Evolutionary conservation across 2,113 vertebrate genomes (phyloP), one percentile per base, ranked within the genome.

Genomic region (Sigmodon hispidus): DNA sequence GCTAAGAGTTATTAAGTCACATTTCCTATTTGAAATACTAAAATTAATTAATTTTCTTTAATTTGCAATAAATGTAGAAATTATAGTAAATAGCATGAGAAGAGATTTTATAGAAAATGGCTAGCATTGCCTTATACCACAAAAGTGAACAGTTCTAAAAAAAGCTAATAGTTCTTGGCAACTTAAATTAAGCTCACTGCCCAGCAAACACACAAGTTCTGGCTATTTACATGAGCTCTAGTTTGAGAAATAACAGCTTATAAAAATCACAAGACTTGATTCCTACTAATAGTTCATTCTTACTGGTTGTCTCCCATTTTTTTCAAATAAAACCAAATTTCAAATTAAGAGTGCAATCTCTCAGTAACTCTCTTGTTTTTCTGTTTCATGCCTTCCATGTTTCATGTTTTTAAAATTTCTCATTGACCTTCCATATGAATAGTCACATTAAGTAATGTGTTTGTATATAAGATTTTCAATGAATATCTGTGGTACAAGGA

Each of bases 121-220:
- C 89, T 50, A 55, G 34, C 61, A 59, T 5, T 87, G 17, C 4
- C 48, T 67, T 86, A 61, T 22, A 57, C 52, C 92, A 52, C 22
- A 88, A 91, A 76, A 91, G 50, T 81, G 76, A 86, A 50, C 29
- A 69, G 67, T 50, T 94, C 55, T 84, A 40, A 77, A 87, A 92
- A 85, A 95, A 94, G n/a, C 81, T 85, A 22, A 76, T 3, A 75
- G 80, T 90, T 90, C 85, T 85, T 96, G 95, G 52, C 65, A 94
- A 65, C 40, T 31, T 3, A 48, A 87, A 19, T 95, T 81, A 57
- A 86, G n/a, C 79, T 90, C 31, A 65, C 19, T 21, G 12, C 40
- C 93, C n/a, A 88, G 72, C 11, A 57, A 92, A 95, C 50, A 85
- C 21, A 84, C 50, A 57, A 63, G 90, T 84, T 75, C 17, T 91